Conservation (phyloP, 2,888 invertebrate species). For the Flexamia atlantica region DNA sequence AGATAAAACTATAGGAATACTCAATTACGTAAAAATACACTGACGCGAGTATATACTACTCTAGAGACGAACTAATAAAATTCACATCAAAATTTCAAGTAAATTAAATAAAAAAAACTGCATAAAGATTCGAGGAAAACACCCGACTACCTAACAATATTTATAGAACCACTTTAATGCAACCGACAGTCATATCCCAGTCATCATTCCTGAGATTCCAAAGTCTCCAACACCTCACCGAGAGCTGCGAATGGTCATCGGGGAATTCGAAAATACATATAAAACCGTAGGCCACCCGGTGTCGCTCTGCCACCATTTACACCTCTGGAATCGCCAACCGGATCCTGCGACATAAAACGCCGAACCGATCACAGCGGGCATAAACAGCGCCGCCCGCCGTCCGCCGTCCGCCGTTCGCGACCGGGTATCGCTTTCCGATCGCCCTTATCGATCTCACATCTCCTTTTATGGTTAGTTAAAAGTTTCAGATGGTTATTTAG, state of each 20-base stretch:
- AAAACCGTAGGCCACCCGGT: slow-evolving; percentile 21
- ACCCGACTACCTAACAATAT: not conserved
- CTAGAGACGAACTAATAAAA: too few relatives aligned
- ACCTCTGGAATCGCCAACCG: not conserved
- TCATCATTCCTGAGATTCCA: slow-evolving; percentile 24
- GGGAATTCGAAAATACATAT: not conserved
- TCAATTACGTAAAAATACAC: too few relatives aligned
- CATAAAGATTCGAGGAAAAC: not conserved
- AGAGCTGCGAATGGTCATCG: slow-evolving; percentile 12
- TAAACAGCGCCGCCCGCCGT: slow-evolving; percentile 4
- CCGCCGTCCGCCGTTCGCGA: slow-evolving; percentile 15
- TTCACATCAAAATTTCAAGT: too few relatives aligned
- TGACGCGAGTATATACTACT: too few relatives aligned
- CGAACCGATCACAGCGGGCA: slow-evolving; percentile 16
- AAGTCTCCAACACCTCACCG: not conserved
- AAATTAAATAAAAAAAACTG: too few relatives aligned
- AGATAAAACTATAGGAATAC: too few relatives aligned
- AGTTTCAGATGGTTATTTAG: not conserved
- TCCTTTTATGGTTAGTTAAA: slow-evolving; percentile 27
- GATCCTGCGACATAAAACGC: slow-evolving; percentile 25
- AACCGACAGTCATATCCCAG: slow-evolving; percentile 6
- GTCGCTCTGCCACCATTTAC: not conserved
- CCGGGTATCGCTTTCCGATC: slow-evolving; percentile 32
- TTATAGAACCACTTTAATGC: not conserved
- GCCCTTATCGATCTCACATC: slow-evolving; percentile 4